Evolutionary conservation across 2,888 invertebrate genomes (phyloP).

Genomic region (Subacronicta megacephala): DNA sequence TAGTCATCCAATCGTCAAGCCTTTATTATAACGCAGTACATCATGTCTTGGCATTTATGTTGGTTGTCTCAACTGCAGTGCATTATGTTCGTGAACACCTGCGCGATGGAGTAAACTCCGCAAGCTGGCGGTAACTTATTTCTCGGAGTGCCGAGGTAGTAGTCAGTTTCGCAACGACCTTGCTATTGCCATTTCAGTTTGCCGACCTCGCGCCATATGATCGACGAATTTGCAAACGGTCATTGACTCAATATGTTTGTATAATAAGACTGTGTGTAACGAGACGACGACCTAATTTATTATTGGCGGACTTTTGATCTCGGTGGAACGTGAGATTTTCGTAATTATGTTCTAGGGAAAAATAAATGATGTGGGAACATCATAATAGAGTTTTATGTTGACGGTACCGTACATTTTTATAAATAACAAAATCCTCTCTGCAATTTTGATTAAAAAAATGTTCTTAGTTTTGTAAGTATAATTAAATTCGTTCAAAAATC

Average conservation of each 20-base stretch:
- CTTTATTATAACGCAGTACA: conserved; percentile 36
- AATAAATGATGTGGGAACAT: conserved; percentile 32
- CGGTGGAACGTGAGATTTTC: conserved; percentile 25
- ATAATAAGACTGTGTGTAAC: conserved; percentile 72
- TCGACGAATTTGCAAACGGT: conserved; percentile 74
- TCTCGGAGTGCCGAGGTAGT: conserved; percentile 44
- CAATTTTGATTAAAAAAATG: not conserved
- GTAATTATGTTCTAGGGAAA: conserved; percentile 37
- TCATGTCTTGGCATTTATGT: conserved; percentile 34
- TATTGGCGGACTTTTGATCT: conserved; percentile 53
- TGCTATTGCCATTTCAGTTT: conserved; percentile 76
- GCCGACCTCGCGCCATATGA: conserved; percentile 82
- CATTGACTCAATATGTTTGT: conserved; percentile 78
- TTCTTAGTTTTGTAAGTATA: conserved; percentile 5
- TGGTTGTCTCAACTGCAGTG: conserved; percentile 21
- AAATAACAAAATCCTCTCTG: too few species aligned
- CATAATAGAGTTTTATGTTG: not conserved
- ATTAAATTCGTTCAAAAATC: conserved; percentile 14
- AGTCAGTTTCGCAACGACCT: conserved; percentile 70
- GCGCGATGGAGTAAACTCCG: conserved; percentile 33
- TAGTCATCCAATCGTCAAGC: conserved; percentile 33
- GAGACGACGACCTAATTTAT: conserved; percentile 77
- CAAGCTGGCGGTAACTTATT: conserved; percentile 25
- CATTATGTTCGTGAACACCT: conserved; percentile 40
- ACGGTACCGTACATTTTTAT: too few species aligned